phyloP scores from a whole-genome alignment of 2,888 invertebrate species.

The Lasius fuliginosus region DNA sequence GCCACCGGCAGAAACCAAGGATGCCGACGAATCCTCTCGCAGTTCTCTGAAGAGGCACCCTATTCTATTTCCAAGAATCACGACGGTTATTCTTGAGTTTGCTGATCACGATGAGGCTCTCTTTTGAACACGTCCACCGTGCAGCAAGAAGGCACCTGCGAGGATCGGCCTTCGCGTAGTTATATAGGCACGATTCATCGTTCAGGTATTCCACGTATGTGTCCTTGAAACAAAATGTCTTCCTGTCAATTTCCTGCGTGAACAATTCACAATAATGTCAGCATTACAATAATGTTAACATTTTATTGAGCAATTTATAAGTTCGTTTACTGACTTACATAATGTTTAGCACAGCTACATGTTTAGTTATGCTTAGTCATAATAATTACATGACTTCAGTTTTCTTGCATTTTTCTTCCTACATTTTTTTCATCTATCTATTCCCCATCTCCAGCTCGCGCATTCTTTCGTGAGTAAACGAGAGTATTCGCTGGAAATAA shows the following conservation, averaged over 20 bases:
- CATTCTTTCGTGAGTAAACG: background rate
- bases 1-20: constrained; percentile 70
- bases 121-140: constrained; percentile 57
- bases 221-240: constrained; percentile 23
- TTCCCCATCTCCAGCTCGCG: background rate
- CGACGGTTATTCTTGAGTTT: constrained; percentile 67
- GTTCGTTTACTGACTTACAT: background rate
- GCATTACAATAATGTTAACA: background rate
- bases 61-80: constrained; percentile 70
- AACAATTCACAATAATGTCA: background rate
- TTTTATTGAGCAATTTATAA: background rate
- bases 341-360: background rate
- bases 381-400: background rate
- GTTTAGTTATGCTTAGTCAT: too few relatives aligned
- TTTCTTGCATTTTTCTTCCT: background rate
- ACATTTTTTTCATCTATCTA: background rate
- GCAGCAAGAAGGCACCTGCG: constrained; percentile 69
- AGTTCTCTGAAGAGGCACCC: constrained; percentile 69
- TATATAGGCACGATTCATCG: constrained; percentile 72
- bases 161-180: constrained; percentile 68
- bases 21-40: constrained; percentile 66
- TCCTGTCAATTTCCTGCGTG: background rate
- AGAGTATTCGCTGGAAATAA: constrained; percentile 30
- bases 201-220: constrained; percentile 69
- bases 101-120: constrained; percentile 57